A percentile compares a stretch with the other conserved stretches of the same genome.
Conservation (phyloP, 2,888 invertebrate species). For the Pachymerium ferrugineum region DNA sequence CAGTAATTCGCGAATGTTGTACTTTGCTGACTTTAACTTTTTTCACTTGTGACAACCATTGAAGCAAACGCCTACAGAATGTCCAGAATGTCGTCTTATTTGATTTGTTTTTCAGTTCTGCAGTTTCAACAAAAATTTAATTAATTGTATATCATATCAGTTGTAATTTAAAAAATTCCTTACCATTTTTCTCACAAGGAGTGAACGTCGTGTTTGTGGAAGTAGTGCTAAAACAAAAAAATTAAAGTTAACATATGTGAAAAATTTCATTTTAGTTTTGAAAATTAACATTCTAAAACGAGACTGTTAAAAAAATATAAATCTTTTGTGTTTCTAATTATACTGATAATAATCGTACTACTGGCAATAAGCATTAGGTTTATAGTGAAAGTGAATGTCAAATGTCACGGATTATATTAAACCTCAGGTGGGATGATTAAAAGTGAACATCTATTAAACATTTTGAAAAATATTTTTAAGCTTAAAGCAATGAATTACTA, state of each 20-base stretch:
- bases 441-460: too few relatives aligned
- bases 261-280: too few relatives aligned
- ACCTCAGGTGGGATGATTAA: neutral
- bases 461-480: too few relatives aligned
- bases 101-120: neutral
- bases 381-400: neutral
- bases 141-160: too few relatives aligned
- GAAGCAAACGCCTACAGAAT: neutral
- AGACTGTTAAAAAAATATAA: too few relatives aligned
- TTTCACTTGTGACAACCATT: neutral
- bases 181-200: neutral
- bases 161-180: neutral
- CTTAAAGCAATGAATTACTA: too few relatives aligned
- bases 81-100: neutral
- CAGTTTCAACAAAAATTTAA: neutral
- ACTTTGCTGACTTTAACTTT: neutral
- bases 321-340: too few relatives aligned
- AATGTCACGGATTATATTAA: neutral
- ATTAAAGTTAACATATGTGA: too few relatives aligned
- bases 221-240: too few relatives aligned
- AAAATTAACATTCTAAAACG: too few relatives aligned
- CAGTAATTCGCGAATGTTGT: neutral
- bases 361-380: neutral
- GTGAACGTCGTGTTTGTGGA: too few relatives aligned
- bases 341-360: too few relatives aligned